phyloP scores from a whole-genome alignment of 2,113 vertebrate genomes.

The Hirundichthys speculiger region DNA sequence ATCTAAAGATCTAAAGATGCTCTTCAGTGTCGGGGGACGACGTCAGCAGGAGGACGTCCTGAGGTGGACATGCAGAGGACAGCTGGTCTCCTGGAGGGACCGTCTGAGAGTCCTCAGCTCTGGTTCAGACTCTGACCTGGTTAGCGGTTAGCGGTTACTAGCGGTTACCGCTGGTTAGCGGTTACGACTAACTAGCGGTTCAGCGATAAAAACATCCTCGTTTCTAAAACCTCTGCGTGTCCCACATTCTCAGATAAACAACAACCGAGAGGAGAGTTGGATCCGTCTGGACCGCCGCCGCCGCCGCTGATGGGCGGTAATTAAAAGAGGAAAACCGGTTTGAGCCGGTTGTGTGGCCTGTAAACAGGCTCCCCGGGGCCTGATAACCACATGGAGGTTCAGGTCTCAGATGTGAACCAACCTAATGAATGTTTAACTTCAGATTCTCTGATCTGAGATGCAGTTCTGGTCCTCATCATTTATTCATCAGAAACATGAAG shows the following conservation, averaged over 20 bases:
- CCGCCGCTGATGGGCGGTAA: constrained; percentile 64
- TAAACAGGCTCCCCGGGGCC: constrained; percentile 74
- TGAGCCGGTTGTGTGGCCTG: constrained; percentile 66
- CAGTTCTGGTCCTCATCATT: constrained; percentile 48
- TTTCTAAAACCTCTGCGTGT: constrained; percentile 25
- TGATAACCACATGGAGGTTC: constrained; percentile 65
- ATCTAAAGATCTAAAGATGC: no score
- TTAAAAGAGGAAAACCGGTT: constrained; percentile 62
- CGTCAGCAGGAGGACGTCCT: no score
- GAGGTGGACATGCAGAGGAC: no score
- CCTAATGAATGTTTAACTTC: constrained; percentile 66
- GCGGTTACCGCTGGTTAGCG: no score
- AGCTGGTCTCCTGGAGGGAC: no score
- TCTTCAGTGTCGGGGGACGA: no score
- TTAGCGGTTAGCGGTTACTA: neutral
- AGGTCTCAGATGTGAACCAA: constrained; percentile 51
- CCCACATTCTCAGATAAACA: constrained; percentile 50
- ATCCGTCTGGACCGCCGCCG: no score
- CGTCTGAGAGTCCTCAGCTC: no score
- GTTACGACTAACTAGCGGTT: no score
- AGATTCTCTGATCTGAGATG: constrained; percentile 50
- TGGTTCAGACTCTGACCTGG: neutral
- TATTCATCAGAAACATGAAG: constrained; percentile 47
- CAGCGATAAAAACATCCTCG: neutral
- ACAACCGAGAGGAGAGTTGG: no score